Percentiles rank a stretch among this genome's conserved stretches.
Evolutionary conservation across 2,113 vertebrate genomes (phyloP).

Genomic region (Grantiella picta): DNA sequence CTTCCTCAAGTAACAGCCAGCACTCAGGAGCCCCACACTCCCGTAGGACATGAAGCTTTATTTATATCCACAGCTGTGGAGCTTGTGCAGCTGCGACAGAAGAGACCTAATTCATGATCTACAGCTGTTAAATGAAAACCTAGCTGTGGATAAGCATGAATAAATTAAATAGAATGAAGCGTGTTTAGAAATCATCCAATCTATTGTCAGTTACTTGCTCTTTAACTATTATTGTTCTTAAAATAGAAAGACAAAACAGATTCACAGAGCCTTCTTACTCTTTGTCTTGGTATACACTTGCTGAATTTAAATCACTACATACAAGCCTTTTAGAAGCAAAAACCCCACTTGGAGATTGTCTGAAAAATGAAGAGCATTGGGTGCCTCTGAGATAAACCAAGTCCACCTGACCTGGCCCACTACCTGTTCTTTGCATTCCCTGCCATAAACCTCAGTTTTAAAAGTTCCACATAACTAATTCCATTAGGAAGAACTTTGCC

Average conservation of each 20-base stretch:
- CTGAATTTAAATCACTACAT: background rate
- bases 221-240: background rate
- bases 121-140: conserved; percentile 24
- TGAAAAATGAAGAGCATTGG: background rate
- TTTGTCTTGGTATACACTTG: background rate
- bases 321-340: background rate
- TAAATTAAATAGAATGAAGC: background rate
- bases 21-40: background rate
- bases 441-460: background rate
- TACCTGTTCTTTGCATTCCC: background rate
- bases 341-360: background rate
- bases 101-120: background rate
- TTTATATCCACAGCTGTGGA: conserved; percentile 25
- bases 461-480: background rate
- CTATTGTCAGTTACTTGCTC: background rate
- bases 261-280: background rate
- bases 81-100: conserved; percentile 25
- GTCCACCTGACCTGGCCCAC: background rate
- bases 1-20: background rate
- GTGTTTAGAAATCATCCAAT: background rate
- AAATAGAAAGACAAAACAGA: background rate
- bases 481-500: background rate
- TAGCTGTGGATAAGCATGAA: background rate
- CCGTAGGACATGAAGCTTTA: background rate
- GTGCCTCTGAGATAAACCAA: background rate